A percentile compares a stretch with the other conserved stretches of the same genome.
Evolutionary conservation across 2,888 invertebrate genomes (phyloP).

Genomic region (Serripes groenlandicus): DNA sequence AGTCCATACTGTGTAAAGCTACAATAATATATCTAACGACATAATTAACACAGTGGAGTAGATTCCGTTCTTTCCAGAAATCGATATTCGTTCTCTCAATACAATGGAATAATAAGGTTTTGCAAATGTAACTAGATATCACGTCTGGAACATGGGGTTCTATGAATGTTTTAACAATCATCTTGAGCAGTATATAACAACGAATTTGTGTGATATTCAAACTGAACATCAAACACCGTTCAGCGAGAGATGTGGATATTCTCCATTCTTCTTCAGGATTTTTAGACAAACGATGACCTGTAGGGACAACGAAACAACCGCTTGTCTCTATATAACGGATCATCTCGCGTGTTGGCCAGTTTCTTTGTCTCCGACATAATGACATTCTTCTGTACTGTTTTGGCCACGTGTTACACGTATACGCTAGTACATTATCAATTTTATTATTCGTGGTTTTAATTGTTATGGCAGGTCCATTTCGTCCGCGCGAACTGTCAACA

Average conservation of each 20-base stretch:
- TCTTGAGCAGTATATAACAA: too few relatives aligned
- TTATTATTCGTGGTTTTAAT: neutral
- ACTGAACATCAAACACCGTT: slow-evolving; percentile 26
- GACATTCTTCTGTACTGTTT: neutral
- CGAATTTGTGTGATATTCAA: too few relatives aligned
- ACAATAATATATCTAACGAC: neutral
- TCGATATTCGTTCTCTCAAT: neutral
- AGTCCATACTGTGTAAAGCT: neutral
- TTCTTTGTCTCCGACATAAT: neutral
- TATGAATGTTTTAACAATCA: too few relatives aligned
- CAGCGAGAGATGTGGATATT: slow-evolving; percentile 6
- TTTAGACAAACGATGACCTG: neutral
- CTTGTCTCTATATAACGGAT: neutral
- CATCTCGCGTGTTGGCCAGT: neutral
- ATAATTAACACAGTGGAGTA: neutral
- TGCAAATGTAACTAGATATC: slow-evolving; percentile 35
- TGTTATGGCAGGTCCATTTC: neutral
- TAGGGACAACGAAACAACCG: neutral
- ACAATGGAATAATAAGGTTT: slow-evolving; percentile 28
- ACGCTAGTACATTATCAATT: slow-evolving; percentile 1
- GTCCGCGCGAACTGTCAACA: neutral
- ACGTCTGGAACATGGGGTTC: neutral
- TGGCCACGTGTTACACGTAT: slow-evolving; percentile 8
- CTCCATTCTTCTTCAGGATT: neutral
- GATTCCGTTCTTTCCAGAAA: slow-evolving; percentile 16